Base-by-base conservation (phyloP, 2,113 vertebrate genomes). In the Thomomys bottae region DNA sequence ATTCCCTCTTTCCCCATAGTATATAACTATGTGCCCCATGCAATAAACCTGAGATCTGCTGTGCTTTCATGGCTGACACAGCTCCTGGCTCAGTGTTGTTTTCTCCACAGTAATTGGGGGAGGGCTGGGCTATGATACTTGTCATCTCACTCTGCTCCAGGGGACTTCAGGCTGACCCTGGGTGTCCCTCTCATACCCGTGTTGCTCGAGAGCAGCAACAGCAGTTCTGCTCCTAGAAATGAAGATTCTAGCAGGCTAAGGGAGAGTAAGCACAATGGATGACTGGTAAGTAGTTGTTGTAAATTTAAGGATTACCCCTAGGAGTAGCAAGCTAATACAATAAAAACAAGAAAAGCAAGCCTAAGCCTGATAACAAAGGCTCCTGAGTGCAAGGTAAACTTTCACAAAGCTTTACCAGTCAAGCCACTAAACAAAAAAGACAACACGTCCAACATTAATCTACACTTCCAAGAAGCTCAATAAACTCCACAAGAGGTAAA, bases 341-440 rank as follows among this genome's bases (percentile, higher is more conserved):
- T 61, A 70, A 40, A 84, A 70, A 45, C 17, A 36, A 30, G 32
- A 71, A 40, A 81, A 77, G 73, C 12, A 92, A 82, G 81, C 76
- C 30, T 76, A 82, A 85, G n/a, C 20, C 59, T 15, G 7, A 45
- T 15, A 26, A 54, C 28, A 42, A 17, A n/a, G 24, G 32, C 32
- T 73, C 12, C 23, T n/a, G 24, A 59, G 24, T 8, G 11, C 49
- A 49, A 59, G 21, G n/a, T 5, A 40, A 30, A 88, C 49, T 73
- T 84, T 14, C 32, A 57, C 30, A 73, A 42, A 76, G 57, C 64
- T 70, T 63, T 6, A 54, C 34, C 40, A 82, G 63, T 34, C 75
- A 86, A 38, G 10, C 32, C 70, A 89, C 40, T 68, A 45, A 89
- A 57, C 34, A 88, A 92, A 81, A 32, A 71, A 59, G 67, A 42